Evolutionary conservation across 1,140 invertebrate species (phyloP).

Genomic region (Telenomus remus): DNA sequence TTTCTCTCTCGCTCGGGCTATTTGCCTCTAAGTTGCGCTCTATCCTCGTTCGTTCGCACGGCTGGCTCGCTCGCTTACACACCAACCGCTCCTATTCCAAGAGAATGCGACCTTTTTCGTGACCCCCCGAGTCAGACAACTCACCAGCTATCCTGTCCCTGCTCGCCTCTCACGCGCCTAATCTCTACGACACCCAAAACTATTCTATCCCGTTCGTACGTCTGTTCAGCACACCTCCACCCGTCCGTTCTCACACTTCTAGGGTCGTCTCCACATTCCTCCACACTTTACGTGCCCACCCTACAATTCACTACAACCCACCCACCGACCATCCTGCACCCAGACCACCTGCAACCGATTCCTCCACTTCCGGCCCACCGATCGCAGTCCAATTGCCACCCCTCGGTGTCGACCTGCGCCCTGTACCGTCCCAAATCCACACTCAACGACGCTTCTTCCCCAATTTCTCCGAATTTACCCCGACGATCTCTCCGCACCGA

Average conservation of each 20-base stretch:
- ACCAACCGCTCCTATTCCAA: constrained; percentile 48
- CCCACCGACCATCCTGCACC: constrained; percentile 62
- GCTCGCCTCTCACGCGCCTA: constrained; percentile 6
- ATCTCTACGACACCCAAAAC: constrained; percentile 18
- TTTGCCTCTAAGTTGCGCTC: not conserved
- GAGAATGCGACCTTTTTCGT: constrained; percentile 52
- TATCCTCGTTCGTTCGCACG: not conserved
- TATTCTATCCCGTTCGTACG: constrained; percentile 38
- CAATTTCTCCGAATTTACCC: too few relatives aligned
- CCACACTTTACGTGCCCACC: constrained; percentile 70
- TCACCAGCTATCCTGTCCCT: constrained; percentile 26
- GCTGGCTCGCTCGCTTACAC: constrained; percentile 6
- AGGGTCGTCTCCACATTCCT: constrained; percentile 71
- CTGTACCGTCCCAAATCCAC: too few relatives aligned
- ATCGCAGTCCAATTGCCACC: not conserved
- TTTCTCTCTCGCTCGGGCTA: constrained; percentile 4
- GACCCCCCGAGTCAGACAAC: constrained; percentile 36
- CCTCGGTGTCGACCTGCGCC: not conserved
- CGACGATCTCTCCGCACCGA: too few relatives aligned
- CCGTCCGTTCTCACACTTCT: constrained; percentile 39
- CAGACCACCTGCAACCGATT: constrained; percentile 31
- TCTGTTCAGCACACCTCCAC: constrained; percentile 19
- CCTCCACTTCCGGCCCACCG: not conserved
- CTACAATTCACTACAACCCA: constrained; percentile 71
- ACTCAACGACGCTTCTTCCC: too few relatives aligned